phyloP scores from a whole-genome alignment of 2,888 invertebrate genomes.

The Neoitamus cyanurus region DNA sequence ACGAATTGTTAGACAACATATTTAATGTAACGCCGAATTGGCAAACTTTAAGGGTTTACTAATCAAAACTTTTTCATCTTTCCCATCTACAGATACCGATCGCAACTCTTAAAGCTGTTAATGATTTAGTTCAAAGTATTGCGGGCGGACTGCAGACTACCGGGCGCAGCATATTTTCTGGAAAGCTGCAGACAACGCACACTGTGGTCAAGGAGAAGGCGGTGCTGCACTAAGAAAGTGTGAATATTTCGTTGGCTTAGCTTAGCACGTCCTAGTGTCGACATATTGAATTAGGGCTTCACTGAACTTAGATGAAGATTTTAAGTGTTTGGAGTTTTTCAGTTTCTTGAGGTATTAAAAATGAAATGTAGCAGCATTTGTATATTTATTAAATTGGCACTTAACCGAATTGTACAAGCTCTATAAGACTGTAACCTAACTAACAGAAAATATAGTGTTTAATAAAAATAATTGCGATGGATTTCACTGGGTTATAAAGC shows the following conservation, averaged over 20 bases:
- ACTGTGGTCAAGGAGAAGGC: not conserved
- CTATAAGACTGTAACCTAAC: not conserved
- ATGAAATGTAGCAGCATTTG: not conserved
- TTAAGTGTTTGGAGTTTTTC: not conserved
- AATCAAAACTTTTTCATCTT: not conserved
- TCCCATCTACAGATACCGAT: constrained; percentile 51
- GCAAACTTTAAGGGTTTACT: not conserved
- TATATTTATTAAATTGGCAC: not conserved
- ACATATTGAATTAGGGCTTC: not conserved
- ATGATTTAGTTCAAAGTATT: constrained; percentile 52
- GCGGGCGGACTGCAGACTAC: constrained; percentile 36
- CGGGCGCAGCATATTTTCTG: constrained; percentile 3
- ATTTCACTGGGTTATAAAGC: not conserved
- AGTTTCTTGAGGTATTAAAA: not conserved
- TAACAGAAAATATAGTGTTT: not conserved
- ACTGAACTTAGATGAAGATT: not conserved
- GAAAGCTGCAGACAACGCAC: not conserved
- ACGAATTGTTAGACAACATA: constrained; percentile 39
- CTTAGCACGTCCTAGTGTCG: not conserved
- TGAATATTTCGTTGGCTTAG: not conserved
- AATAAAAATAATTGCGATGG: not conserved
- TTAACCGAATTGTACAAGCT: not conserved
- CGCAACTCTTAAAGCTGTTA: constrained; percentile 52
- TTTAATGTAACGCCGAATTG: constrained; percentile 20
- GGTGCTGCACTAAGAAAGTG: not conserved